Conservation (phyloP, 2,113 vertebrate species). For the Puma concolor region DNA sequence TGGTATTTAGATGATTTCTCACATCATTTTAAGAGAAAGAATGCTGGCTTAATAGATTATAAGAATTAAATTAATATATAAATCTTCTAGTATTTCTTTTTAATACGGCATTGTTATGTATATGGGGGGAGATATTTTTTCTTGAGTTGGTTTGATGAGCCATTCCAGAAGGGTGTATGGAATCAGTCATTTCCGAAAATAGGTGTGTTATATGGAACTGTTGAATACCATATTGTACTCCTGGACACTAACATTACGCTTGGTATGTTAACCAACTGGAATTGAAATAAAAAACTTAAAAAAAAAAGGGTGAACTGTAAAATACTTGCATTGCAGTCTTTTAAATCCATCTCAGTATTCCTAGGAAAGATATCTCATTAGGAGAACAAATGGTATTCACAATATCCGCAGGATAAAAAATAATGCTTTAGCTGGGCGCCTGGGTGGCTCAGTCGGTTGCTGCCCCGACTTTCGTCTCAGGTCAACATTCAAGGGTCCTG, state of each 20-base stretch:
- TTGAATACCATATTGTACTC: neutral
- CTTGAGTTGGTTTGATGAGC: neutral
- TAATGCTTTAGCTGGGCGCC: no score
- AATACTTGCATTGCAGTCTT: no score
- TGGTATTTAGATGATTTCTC: neutral
- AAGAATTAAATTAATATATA: neutral
- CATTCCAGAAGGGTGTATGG: neutral
- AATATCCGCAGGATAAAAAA: neutral
- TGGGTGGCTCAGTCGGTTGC: no score
- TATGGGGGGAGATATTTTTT: neutral
- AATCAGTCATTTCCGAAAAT: neutral
- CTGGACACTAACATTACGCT: neutral
- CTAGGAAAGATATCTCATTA: neutral
- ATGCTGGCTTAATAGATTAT: neutral
- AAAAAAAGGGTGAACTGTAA: neutral
- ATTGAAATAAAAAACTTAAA: no score
- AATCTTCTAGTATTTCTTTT: neutral
- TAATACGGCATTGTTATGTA: neutral
- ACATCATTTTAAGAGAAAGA: neutral
- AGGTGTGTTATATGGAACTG: neutral
- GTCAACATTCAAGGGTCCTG: no score
- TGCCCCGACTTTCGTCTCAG: no score
- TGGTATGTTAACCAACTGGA: neutral
- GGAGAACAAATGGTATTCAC: neutral
- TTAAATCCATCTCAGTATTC: neutral